Evolutionary conservation across 1,140 invertebrate genomes (phyloP).

Genomic region (Patella vulgata): DNA sequence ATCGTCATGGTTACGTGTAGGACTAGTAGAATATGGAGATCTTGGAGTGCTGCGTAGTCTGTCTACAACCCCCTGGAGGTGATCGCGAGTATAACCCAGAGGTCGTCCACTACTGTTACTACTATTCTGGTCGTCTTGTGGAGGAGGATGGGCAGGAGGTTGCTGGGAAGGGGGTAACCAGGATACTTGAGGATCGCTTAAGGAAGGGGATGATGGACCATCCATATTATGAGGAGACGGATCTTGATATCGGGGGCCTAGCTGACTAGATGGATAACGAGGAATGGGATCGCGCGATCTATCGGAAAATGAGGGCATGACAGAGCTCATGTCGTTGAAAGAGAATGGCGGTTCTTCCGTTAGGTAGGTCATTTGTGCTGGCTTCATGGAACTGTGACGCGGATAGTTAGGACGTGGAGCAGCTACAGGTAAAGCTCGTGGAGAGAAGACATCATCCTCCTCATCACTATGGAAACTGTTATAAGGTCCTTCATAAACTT

Average conservation of each 20-base stretch:
- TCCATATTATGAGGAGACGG: not conserved
- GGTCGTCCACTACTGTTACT: constrained; percentile 53
- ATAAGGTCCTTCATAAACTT: constrained; percentile 21
- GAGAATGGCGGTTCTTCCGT: constrained; percentile 40
- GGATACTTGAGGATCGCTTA: constrained; percentile 2
- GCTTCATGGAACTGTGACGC: constrained; percentile 53
- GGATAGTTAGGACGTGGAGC: constrained; percentile 33
- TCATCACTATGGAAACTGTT: constrained; percentile 38
- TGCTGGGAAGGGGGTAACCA: constrained; percentile 13
- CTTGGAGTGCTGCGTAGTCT: constrained; percentile 60
- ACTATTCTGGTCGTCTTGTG: constrained; percentile 24
- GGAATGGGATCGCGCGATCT: constrained; percentile 6
- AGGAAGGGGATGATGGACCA: not conserved
- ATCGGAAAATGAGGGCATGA: constrained; percentile 45
- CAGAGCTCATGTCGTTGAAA: constrained; percentile 57
- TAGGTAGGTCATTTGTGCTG: constrained; percentile 43
- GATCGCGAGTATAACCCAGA: constrained; percentile 66
- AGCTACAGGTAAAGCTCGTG: constrained; percentile 2
- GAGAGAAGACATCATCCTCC: constrained; percentile 47
- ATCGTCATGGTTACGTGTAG: constrained; percentile 7
- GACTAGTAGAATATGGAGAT: constrained; percentile 7
- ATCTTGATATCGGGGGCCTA: not conserved
- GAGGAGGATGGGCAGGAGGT: constrained; percentile 4
- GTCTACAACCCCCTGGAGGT: constrained; percentile 65
- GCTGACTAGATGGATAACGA: not conserved